phyloP scores from a whole-genome alignment of 2,888 invertebrate species.

The Stegophylla sp. region DNA sequence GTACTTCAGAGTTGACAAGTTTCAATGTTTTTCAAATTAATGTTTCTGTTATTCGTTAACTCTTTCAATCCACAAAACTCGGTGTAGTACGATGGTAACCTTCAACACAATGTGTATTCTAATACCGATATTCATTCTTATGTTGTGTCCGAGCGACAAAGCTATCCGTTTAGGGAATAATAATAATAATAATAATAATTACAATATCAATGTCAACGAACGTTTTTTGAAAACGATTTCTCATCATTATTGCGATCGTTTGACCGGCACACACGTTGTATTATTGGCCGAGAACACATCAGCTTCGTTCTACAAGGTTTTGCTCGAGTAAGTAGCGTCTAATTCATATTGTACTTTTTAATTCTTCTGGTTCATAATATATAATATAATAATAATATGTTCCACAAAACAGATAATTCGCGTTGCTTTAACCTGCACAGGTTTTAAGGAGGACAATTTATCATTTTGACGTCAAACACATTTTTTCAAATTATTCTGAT shows the following conservation, averaged over 20 bases:
- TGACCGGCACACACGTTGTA: conserved; percentile 19
- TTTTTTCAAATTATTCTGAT: too few relatives aligned
- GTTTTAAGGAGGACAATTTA: too few relatives aligned
- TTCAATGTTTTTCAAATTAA: neutral
- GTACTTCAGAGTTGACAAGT: neutral
- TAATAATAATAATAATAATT: too few relatives aligned
- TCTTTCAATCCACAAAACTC: neutral
- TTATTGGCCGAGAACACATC: conserved; percentile 20
- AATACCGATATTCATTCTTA: neutral
- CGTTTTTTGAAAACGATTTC: conserved; percentile 5
- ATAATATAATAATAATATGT: too few relatives aligned
- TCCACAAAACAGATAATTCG: too few relatives aligned
- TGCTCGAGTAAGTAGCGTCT: conserved; percentile 26
- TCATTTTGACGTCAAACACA: too few relatives aligned
- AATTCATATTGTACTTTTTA: too few relatives aligned
- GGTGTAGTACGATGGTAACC: neutral
- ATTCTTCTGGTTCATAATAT: neutral
- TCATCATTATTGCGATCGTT: conserved; percentile 24
- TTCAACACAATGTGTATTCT: neutral
- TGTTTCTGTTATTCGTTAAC: neutral
- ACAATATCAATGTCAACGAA: neutral
- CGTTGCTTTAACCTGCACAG: too few relatives aligned
- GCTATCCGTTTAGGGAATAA: neutral
- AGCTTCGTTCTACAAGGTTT: conserved; percentile 8
- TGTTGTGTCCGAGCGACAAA: neutral